Conservation (phyloP, 2,888 invertebrate genomes). For the Drosophila nr. medialis region DNA sequence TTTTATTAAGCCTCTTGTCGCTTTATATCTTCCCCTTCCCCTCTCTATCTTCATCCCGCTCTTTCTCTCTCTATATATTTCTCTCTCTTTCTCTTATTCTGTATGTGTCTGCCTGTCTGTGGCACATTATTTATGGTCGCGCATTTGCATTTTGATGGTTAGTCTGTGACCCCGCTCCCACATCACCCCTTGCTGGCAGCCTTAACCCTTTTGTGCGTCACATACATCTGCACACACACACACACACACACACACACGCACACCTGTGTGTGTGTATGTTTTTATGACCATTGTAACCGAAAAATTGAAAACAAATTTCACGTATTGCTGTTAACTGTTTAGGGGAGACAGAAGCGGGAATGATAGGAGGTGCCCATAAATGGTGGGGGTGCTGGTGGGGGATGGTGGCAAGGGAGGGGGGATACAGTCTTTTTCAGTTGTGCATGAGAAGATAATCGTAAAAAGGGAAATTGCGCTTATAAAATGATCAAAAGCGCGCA, state of each 20-base stretch:
- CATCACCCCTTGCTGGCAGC: slow-evolving; percentile 13
- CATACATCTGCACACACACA: slow-evolving; percentile 12
- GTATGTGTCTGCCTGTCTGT: slow-evolving; percentile 46
- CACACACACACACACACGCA: slow-evolving; percentile 19
- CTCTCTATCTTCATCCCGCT: background rate
- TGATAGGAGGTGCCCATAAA: background rate
- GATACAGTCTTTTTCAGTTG: slow-evolving; percentile 43
- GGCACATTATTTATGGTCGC: slow-evolving; percentile 74
- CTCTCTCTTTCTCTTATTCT: background rate
- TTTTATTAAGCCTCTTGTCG: slow-evolving; percentile 67
- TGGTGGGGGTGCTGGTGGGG: background rate
- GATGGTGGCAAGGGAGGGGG: background rate
- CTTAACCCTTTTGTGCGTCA: slow-evolving; percentile 52
- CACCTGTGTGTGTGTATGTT: slow-evolving; percentile 43
- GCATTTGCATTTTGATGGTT: slow-evolving; percentile 80
- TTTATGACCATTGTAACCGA: slow-evolving; percentile 72
- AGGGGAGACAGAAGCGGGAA: slow-evolving; percentile 14
- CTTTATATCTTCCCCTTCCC: slow-evolving; percentile 13
- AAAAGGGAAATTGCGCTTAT: slow-evolving; percentile 71
- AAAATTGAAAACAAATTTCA: slow-evolving; percentile 79
- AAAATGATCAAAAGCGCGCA: slow-evolving; percentile 67
- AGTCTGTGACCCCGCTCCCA: slow-evolving; percentile 8
- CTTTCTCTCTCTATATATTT: slow-evolving; percentile 1
- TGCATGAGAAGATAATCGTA: slow-evolving; percentile 73
- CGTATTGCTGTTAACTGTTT: slow-evolving; percentile 60